A percentile compares a stretch with the other conserved stretches of the same genome.
Conservation (phyloP, 2,113 vertebrate species). For the Halcyon malimbica region DNA sequence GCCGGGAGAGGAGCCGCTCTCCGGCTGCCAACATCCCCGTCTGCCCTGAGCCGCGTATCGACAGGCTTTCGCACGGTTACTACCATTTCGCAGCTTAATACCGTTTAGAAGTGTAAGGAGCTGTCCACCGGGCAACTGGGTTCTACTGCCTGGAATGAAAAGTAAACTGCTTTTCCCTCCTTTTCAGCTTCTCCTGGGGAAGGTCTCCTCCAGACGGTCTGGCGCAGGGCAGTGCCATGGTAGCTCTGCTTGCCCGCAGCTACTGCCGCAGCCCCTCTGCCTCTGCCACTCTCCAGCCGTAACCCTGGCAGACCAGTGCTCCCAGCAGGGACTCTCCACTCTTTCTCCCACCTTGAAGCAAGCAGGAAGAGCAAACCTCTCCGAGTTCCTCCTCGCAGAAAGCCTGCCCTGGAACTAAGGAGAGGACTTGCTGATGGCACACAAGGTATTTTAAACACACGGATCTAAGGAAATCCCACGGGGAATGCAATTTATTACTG, state of each 20-base stretch:
- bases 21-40: fast-evolving
- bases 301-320: background rate
- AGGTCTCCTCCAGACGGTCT: background rate
- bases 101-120: background rate
- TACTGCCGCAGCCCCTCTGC: background rate
- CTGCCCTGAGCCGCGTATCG: fast-evolving
- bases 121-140: fast-evolving
- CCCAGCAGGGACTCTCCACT: background rate
- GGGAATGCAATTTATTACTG: background rate
- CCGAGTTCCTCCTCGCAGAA: background rate
- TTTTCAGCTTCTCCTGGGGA: background rate
- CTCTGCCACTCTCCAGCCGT: too few relatives aligned
- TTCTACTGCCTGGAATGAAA: background rate
- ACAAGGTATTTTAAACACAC: background rate
- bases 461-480: background rate
- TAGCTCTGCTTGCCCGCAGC: background rate
- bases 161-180: background rate
- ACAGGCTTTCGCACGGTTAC: background rate
- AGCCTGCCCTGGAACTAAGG: background rate
- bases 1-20: fast-evolving
- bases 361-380: background rate
- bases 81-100: fast-evolving
- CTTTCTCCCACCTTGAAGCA: background rate
- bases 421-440: background rate
- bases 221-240: background rate